Percentiles rank a stretch among this genome's conserved stretches.
These are phyloP conservation scores for Acronicta leporina DNA, from an alignment of 2,888 invertebrate genomes.

Conservation along the genomic window DNA sequence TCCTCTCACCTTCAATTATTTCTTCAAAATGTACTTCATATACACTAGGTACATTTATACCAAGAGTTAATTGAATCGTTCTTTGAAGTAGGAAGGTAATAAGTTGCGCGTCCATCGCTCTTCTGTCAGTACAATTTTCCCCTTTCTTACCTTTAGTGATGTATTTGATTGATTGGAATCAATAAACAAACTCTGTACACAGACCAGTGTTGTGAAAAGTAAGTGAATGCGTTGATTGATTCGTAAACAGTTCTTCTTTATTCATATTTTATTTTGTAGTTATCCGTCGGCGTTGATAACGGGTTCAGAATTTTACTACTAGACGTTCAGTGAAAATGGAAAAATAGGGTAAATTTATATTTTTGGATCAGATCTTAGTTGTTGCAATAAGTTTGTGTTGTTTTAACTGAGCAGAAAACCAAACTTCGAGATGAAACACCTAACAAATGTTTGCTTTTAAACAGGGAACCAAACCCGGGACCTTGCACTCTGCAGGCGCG, in stretches of 20 bases:
- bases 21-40: no score
- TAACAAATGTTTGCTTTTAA: no score
- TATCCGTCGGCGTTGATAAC: no score
- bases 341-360: no score
- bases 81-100: neutral
- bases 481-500: no score
- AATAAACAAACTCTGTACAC: conserved; percentile 21
- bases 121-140: conserved; percentile 16
- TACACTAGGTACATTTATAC: neutral
- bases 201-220: conserved; percentile 7
- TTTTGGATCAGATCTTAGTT: no score
- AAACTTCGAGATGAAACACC: no score
- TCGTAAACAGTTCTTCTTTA: neutral
- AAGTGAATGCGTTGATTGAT: conserved; percentile 27
- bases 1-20: neutral
- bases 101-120: conserved; percentile 3
- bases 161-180: conserved; percentile 21
- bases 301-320: neutral
- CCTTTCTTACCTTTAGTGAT: conserved; percentile 1
- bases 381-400: no score
- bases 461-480: no score
- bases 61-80: neutral
- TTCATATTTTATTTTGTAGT: neutral
- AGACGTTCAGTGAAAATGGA: neutral
- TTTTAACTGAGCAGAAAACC: no score